phyloP scores from a whole-genome alignment of 2,797 vertebrate genomes.

The Chloroceryle inda region DNA sequence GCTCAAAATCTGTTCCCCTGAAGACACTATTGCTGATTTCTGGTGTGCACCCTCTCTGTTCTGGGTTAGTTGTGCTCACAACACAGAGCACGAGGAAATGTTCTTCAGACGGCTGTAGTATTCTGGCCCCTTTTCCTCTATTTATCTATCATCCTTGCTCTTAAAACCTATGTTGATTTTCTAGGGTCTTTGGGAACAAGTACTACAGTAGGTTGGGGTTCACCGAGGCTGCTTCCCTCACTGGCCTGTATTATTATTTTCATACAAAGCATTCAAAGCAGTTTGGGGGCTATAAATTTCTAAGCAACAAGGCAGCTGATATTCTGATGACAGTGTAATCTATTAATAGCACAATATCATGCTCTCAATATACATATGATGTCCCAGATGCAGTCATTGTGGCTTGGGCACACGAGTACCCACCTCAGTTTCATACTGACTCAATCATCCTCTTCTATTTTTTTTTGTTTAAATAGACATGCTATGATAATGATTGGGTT shows the following conservation, averaged over 20 bases:
- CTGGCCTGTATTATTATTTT: not conserved
- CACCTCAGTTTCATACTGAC: not conserved
- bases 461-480: not conserved
- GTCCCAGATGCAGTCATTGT: not conserved
- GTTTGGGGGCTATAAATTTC: not conserved
- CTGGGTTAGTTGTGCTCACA: not conserved
- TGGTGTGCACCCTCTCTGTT: not conserved
- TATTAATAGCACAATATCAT: not conserved
- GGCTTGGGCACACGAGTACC: not conserved
- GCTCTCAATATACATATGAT: rapidly evolving
- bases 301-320: not conserved
- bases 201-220: not conserved
- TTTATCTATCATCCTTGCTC: not conserved
- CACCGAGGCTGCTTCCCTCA: not conserved
- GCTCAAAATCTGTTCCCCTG: not conserved
- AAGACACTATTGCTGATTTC: not conserved
- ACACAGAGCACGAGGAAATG: not conserved
- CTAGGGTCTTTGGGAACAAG: not conserved
- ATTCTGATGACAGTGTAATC: not conserved
- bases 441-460: not conserved
- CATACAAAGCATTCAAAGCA: not conserved
- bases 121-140: not conserved
- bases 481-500: not conserved
- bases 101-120: not conserved
- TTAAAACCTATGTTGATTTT: not conserved